Evolutionary conservation across 1,140 invertebrate genomes (phyloP), one percentile per base, ranked within the genome.

Genomic region (Lasioglossum baleicum): DNA sequence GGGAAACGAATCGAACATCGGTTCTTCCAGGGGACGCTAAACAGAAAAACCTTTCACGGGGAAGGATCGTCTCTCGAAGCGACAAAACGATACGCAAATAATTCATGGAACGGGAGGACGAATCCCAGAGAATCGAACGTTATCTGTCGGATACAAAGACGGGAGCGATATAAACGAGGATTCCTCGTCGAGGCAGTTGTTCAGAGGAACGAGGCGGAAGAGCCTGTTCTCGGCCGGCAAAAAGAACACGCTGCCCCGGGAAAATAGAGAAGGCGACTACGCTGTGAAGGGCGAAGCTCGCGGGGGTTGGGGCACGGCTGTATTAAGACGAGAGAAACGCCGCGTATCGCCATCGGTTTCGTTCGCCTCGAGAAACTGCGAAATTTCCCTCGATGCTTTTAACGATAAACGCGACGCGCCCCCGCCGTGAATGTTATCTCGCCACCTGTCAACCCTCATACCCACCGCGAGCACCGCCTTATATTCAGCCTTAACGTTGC

Each of bases 341-440:
- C 51, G 61, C 26, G 51, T 69, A 75, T 63, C 48, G 63, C 73
- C 71, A 75, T 82, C 75, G 70, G 83, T 85, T 79, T 82, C 83
- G 67, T 72, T 79, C 72, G 58, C 56, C 58, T 17, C 35, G 70
- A 69, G 71, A 83, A 83, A 84, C 81, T 86, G 82, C 83, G 83
- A 88, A 88, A 88, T 88, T 88, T 85, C 82, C 82, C 82, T 81
- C 78, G 84, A 84, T 87, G 87, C 86, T 86, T 88, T 88, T 88
- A 88, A 87, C 86, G 87, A 88, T 88, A 88, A 88, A 88, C 77
- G 74, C 75, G 76, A 69, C 53, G 60, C 67, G 60, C 70, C 51
- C 69, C 66, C 66, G 67, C 81, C 76, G 80, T 83, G 81, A 88
- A 85, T 83, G 83, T 85, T 88, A 88, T 88, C 86, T 87, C 87